Evolutionary conservation across 2,888 invertebrate species (phyloP).

Genomic region (Notodonta ziczac): DNA sequence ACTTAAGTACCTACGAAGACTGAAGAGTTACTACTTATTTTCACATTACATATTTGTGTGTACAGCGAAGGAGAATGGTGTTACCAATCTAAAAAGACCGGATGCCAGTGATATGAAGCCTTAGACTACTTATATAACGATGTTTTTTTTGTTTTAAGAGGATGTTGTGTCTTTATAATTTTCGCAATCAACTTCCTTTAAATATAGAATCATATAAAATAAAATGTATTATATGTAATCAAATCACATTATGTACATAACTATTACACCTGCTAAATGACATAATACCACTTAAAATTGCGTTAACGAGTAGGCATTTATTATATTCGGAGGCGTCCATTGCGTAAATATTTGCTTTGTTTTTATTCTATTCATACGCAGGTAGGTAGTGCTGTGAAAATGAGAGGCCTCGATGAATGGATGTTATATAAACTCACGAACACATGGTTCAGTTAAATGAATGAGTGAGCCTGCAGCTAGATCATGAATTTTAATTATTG

Average conservation of each 20-base stretch:
- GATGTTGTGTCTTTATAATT: too few species aligned
- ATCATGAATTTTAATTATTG: background rate
- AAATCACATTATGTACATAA: background rate
- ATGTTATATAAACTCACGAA: background rate
- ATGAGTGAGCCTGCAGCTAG: background rate
- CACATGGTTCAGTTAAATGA: background rate
- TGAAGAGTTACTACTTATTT: too few species aligned
- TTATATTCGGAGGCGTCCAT: background rate
- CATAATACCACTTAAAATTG: background rate
- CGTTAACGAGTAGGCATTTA: background rate
- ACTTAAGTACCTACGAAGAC: too few species aligned
- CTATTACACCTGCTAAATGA: background rate
- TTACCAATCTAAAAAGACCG: too few species aligned
- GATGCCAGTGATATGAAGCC: too few species aligned
- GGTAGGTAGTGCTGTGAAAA: background rate
- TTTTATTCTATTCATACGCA: background rate
- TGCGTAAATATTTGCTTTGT: conserved; percentile 10
- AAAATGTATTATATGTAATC: too few species aligned
- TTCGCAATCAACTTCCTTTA: too few species aligned
- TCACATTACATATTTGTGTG: too few species aligned
- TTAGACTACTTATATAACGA: too few species aligned
- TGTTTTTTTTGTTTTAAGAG: too few species aligned
- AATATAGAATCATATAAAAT: too few species aligned
- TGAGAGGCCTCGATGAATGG: background rate
- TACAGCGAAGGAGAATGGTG: too few species aligned